Base-by-base conservation (phyloP, 2,888 invertebrate genomes). In the Chrysopilus asiliformis region DNA sequence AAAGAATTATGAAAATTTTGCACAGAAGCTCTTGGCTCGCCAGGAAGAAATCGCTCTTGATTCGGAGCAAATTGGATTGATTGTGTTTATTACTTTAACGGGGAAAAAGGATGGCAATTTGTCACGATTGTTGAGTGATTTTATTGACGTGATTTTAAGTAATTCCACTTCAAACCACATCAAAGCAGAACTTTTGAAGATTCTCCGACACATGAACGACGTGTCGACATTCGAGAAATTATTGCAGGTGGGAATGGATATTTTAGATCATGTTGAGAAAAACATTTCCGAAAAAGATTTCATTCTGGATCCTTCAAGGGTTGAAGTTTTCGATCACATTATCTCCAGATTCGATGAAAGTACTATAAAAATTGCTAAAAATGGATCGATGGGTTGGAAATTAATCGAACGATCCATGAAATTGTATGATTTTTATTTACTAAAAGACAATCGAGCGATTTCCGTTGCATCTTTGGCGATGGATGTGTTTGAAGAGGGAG, bases 1-100 rank as follows among this genome's bases (percentile, higher is more conserved):
- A 9, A 14, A 29, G 7, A 25, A 12, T 12, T 34, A 18, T 10
- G 16, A 12, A 26, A 2, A 51, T 29, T 44, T 59, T 2, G 20
- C 29, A 0, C 31, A 45, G 3, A 36, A 43, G 6, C 38, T 61
- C 10, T 29, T 58, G 10, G 47, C 45, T 20, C 67, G 71, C 28
- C 62, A 61, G 41, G 61, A 70, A 36, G 83, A 82, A 52, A 64
- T 84, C 26, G 45, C 68, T 18, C 55, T 79, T 42, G 83, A 84
- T 49, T 59, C 69, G 24, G 72, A 79, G 43, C 82, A 83, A 52
- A 57, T 79, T 13, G 64, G 72, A 0, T 59, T 79, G 25, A 63
- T 75, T 14, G 52, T 83, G 2, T 76, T 71, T 44, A 74, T 72
- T 9, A 58, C 78, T 36, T 7, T 32, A 9, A 14, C 19, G 10